Base-by-base conservation (phyloP, 2,113 vertebrate species). In the Pungitius pungitius region DNA sequence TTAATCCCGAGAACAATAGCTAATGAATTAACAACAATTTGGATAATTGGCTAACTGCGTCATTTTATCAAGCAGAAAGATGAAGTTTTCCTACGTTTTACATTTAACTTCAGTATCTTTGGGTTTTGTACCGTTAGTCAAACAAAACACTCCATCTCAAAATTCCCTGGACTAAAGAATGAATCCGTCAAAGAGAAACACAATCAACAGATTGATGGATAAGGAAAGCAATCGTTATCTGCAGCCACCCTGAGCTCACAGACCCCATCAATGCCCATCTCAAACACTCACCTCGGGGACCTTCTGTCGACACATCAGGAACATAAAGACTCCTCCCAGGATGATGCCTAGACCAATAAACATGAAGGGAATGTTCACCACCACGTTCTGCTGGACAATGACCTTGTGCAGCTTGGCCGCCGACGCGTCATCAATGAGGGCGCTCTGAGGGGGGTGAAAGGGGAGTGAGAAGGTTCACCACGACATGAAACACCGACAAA, bases 331-430 rank as follows among this genome's bases (percentile, higher is more conserved):
- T 45, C 93, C 68, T n/a, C 96, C 97, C 37, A 96, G 89, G 51
- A 95, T 13, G 82, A 98, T 90, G 15, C 95, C 97, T 0, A 97
- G 67, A 0, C 93, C 94, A 85, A 99, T 95, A 76, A 98, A 82
- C 17, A 98, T 91, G 1, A 97, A 99, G 0, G 98, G 98, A 37
- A 97, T 87, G 81, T 94, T 96, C 73, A 92, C 92, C 71, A 97
- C 67, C 7, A 97, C 83, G 12, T 90, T 87, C 42, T 93, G 89
- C 64, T 92, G 64, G 1, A 88, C 65, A 18, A 95, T 82, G 35
- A 95, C 71, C 0, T 26, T 72, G 24, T 75, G 87, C 52, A 99
- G 87, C 83, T 94, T 96, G 62, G 18, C 66, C 24, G 92, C 95
- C 11, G 95, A 96, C 9, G 18, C 73, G 60, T 95, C 93, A 51